Conservation (phyloP, 2,888 invertebrate species). For the Acronicta leporina region DNA sequence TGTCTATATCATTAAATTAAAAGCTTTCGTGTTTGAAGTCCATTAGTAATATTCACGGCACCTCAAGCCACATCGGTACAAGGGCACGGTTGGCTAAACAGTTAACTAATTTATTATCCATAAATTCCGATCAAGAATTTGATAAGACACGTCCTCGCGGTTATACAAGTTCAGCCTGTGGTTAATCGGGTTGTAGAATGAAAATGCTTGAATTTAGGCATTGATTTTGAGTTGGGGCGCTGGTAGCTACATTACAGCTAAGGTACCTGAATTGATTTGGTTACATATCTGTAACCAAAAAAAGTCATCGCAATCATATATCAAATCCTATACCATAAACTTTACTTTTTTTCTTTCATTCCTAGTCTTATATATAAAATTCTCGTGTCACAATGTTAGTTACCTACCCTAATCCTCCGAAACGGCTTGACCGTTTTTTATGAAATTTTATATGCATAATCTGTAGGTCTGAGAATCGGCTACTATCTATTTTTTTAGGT, state of each 20-base stretch:
- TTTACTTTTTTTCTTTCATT: too few species aligned
- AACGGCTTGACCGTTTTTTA: too few species aligned
- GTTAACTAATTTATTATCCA: conserved; percentile 79
- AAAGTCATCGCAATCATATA: too few species aligned
- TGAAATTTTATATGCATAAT: too few species aligned
- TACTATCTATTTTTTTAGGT: too few species aligned
- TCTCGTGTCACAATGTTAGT: too few species aligned
- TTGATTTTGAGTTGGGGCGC: conserved; percentile 37
- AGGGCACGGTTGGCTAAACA: conserved; percentile 72
- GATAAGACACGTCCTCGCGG: conserved; percentile 76
- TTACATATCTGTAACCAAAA: conserved; percentile 15
- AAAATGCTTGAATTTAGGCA: conserved; percentile 54
- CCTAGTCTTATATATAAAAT: too few species aligned
- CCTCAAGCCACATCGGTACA: conserved; percentile 67
- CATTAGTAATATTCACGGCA: conserved; percentile 78
- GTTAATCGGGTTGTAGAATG: conserved; percentile 61
- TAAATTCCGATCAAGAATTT: conserved; percentile 76
- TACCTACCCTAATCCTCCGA: too few species aligned
- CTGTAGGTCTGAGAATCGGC: too few species aligned
- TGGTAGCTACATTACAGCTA: conserved; percentile 14
- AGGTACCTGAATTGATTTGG: conserved; percentile 11
- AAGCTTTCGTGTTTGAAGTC: conserved; percentile 80
- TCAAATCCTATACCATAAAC: too few species aligned
- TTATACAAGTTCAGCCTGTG: conserved; percentile 66
- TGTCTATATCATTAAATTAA: conserved; percentile 78